These are phyloP conservation scores for Pseudachorutes palmiensis DNA, from an alignment of 1,140 invertebrate genomes.

Conservation along the genomic window DNA sequence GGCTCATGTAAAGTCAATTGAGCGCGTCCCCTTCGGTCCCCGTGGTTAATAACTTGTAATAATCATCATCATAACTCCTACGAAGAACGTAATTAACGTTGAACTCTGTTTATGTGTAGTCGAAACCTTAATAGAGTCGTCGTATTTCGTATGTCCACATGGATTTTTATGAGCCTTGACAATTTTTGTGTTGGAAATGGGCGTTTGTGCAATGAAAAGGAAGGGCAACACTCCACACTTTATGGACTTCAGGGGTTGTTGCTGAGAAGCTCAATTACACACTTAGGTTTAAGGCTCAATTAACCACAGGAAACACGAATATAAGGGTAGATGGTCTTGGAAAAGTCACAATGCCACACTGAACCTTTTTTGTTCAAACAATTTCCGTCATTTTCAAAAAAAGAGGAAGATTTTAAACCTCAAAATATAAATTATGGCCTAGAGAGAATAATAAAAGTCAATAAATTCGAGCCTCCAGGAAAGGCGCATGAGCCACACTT, in stretches of 20 bases:
- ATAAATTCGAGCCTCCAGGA: too few species aligned
- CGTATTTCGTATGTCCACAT: too few species aligned
- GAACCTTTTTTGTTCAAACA: neutral
- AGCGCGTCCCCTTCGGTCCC: neutral
- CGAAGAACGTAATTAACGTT: neutral
- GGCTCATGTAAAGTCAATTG: conserved; percentile 5
- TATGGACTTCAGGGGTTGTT: neutral
- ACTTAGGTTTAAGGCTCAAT: conserved; percentile 5
- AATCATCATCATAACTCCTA: neutral
- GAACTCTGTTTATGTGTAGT: neutral
- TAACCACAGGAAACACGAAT: neutral
- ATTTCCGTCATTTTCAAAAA: neutral
- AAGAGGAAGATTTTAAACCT: neutral
- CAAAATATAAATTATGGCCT: too few species aligned
- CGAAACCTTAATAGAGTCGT: neutral
- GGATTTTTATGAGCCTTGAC: conserved; percentile 12
- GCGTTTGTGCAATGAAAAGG: neutral
- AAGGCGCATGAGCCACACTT: too few species aligned
- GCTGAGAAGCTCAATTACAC: conserved; percentile 5
- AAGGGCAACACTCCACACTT: neutral
- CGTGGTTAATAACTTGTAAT: neutral
- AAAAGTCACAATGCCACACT: too few species aligned
- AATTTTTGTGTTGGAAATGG: conserved; percentile 12
- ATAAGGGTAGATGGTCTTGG: neutral
- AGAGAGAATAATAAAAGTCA: too few species aligned